Evolutionary conservation across 2,797 vertebrate genomes (phyloP).

Genomic region (Pelobates cultripes): DNA sequence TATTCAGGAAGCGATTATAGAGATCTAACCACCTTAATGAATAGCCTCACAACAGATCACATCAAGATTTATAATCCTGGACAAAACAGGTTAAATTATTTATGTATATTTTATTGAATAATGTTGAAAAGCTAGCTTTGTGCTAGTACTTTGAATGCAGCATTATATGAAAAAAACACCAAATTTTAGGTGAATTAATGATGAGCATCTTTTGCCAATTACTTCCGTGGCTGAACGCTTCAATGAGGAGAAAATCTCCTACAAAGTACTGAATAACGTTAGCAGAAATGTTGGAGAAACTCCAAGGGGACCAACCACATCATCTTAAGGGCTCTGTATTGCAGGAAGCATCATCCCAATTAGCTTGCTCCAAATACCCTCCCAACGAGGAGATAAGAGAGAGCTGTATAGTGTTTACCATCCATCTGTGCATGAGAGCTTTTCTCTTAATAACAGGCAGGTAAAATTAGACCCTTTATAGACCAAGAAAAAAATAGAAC

Average conservation of each 20-base stretch:
- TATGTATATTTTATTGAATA: neutral
- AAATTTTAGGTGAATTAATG: slow-evolving; percentile 73
- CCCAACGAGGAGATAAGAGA: slow-evolving; percentile 69
- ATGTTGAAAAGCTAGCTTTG: neutral
- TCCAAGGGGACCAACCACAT: slow-evolving; percentile 60
- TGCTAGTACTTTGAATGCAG: slow-evolving; percentile 64
- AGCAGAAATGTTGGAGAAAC: slow-evolving; percentile 55
- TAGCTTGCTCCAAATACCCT: slow-evolving; percentile 65
- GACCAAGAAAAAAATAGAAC: slow-evolving; percentile 56
- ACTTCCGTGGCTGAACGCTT: slow-evolving; percentile 67
- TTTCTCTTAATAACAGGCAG: slow-evolving; percentile 63
- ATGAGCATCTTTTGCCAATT: slow-evolving; percentile 73
- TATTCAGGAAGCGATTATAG: no score
- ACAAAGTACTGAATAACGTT: slow-evolving; percentile 63
- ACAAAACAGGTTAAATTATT: no score
- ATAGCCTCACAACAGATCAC: neutral
- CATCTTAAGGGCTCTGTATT: slow-evolving; percentile 67
- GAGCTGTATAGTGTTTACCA: slow-evolving; percentile 69
- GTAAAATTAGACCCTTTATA: slow-evolving; percentile 58
- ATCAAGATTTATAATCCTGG: neutral
- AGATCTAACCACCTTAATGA: no score
- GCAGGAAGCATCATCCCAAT: slow-evolving; percentile 71
- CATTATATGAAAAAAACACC: slow-evolving; percentile 46
- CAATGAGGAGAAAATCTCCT: slow-evolving; percentile 61
- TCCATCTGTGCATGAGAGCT: slow-evolving; percentile 74